Conservation (phyloP, 2,888 invertebrate genomes). For the Macrosiphum euphorbiae region DNA sequence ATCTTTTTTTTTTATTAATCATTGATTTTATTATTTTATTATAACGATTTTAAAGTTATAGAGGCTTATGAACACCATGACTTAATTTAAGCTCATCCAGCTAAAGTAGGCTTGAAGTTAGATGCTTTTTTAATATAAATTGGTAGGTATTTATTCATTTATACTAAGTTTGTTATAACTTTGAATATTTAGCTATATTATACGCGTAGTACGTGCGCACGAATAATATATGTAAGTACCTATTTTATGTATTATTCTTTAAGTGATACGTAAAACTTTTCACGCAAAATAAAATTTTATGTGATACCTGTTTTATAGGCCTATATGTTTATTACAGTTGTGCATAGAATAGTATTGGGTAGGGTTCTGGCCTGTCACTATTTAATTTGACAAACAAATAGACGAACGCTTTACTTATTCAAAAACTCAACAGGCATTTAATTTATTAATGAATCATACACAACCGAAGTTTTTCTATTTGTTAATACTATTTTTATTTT, state of each 20-base stretch:
- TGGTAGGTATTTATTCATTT: not conserved
- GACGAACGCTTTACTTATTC: too few species aligned
- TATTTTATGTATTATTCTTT: not conserved
- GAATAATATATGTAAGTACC: not conserved
- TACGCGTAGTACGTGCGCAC: not conserved
- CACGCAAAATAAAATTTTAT: not conserved
- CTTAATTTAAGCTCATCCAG: not conserved
- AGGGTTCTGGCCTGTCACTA: too few species aligned
- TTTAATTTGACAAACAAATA: not conserved
- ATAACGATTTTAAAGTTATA: too few species aligned
- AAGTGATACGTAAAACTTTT: not conserved
- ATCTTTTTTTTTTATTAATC: too few species aligned
- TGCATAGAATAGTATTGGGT: not conserved
- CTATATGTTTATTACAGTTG: not conserved
- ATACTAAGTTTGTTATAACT: not conserved
- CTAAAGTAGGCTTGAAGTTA: not conserved
- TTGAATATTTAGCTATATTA: not conserved
- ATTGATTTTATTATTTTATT: too few species aligned
- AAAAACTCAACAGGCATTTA: too few species aligned
- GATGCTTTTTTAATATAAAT: not conserved
- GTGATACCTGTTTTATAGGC: not conserved
- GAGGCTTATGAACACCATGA: not conserved
- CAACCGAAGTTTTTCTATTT: not conserved
- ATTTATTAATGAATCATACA: not conserved
- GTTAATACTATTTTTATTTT: not conserved